Conservation (phyloP, 2,888 invertebrate genomes). For the Diadromus collaris region DNA sequence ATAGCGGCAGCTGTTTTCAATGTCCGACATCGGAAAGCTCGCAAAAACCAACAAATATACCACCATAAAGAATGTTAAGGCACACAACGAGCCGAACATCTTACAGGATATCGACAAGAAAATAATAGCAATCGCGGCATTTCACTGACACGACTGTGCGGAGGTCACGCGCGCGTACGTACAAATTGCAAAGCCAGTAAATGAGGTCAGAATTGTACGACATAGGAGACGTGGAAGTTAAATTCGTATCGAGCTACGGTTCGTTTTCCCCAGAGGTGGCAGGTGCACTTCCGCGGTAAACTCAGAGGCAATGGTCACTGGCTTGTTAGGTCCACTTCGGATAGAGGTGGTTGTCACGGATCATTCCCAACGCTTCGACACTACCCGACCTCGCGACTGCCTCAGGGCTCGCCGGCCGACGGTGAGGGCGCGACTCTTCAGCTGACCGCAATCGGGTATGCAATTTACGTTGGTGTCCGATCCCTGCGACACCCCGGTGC, state of each 20-base stretch:
- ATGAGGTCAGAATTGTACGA: not conserved
- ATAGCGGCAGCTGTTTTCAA: not conserved
- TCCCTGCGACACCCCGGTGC: slow-evolving; percentile 63
- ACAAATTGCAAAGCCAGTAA: not conserved
- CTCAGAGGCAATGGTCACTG: slow-evolving; percentile 74
- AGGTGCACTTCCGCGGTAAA: slow-evolving; percentile 70
- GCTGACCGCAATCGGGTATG: slow-evolving; percentile 76
- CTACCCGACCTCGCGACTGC: slow-evolving; percentile 38
- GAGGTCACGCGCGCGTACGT: not conserved
- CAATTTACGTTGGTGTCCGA: slow-evolving; percentile 76
- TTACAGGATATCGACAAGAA: not conserved
- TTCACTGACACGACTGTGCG: not conserved
- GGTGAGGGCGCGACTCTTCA: slow-evolving; percentile 70
- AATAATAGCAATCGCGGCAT: not conserved
- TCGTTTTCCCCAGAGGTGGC: slow-evolving; percentile 68
- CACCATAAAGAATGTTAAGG: not conserved
- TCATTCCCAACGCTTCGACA: slow-evolving; percentile 49
- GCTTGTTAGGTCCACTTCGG: slow-evolving; percentile 76
- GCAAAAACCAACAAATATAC: not conserved
- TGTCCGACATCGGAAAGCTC: not conserved
- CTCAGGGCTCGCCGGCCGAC: slow-evolving; percentile 46
- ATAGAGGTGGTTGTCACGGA: slow-evolving; percentile 54
- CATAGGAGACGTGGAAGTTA: slow-evolving; percentile 7
- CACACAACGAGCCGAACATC: not conserved
- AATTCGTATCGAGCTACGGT: slow-evolving; percentile 16